Evolutionary conservation across 2,888 invertebrate genomes (phyloP), one percentile per base, ranked within the genome.

Genomic region (Pharmacophagus antenor): DNA sequence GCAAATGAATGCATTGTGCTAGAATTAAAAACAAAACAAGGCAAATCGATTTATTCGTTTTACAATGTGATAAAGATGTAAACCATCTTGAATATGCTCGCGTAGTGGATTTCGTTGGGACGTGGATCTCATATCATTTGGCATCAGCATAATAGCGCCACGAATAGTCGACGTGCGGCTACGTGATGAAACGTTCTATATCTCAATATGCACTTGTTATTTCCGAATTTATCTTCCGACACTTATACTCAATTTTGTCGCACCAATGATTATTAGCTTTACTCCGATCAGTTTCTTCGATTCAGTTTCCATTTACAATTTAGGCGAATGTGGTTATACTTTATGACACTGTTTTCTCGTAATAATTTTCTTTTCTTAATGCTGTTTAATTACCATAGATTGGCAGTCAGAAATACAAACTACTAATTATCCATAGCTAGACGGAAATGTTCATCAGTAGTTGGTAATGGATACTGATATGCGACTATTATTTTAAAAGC

Each of bases 111-210:
- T 69, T 69, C 67, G 71, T 71, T 64, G 65, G 64, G 62, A 70
- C 72, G 70, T 72, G 73, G 69, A 62, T 65, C 65, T 68, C 66
- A 67, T 71, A 73, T 74, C 70, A 71, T 66, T 67, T 65, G 68
- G 73, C 79, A 82, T 85, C 82, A 82, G 79, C 81, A 82, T 83
- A 85, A 84, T 80, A 76, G 71, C 69, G 71, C 69, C 65, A 68
- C 71, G 72, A 73, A 77, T 79, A 79, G 79, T 71, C 72, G 75
- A 73, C 72, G 76, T 71, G 72, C 60, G 69, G 67, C 67, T 76
- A 83, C 83, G 84, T 84, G 85, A 79, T 74, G 69, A 69, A 72
- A 72, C 72, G 73, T 62, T 71, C 74, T 70, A 74, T 79, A 65
- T 68, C 76, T 79, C 79, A 77, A 79, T 79, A 74, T 74, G 72